These are phyloP conservation scores for Sturmia bella DNA, from an alignment of 2,888 invertebrate species.

Conservation along the genomic window DNA sequence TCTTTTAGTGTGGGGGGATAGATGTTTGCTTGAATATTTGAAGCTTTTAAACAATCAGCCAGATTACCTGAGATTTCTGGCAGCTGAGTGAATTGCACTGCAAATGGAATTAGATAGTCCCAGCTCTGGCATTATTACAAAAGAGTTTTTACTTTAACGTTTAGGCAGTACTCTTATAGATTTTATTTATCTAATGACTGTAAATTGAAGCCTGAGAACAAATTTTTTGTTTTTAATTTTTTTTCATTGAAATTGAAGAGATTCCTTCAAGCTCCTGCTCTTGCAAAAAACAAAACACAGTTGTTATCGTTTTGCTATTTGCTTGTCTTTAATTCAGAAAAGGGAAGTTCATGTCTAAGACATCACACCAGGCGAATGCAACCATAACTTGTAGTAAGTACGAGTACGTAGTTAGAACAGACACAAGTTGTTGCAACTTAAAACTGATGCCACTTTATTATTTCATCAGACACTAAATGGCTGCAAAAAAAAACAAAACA, in stretches of 20 bases:
- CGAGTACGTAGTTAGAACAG: slow-evolving; percentile 20
- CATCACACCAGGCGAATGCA: slow-evolving; percentile 38
- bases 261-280: slow-evolving; percentile 17
- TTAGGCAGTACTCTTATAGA: too few relatives aligned
- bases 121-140: too few relatives aligned
- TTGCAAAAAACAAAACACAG: slow-evolving; percentile 6
- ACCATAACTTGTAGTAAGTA: slow-evolving; percentile 35
- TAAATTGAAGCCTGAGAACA: too few relatives aligned
- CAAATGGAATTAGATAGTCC: too few relatives aligned
- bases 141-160: too few relatives aligned
- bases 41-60: too few relatives aligned
- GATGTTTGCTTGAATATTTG: too few relatives aligned
- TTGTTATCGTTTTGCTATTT: slow-evolving; percentile 53
- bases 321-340: slow-evolving; percentile 47
- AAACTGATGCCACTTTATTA: slow-evolving; percentile 57
- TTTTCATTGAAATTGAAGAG: neutral
- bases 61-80: too few relatives aligned
- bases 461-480: slow-evolving; percentile 56
- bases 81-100: too few relatives aligned
- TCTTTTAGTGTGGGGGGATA: too few relatives aligned
- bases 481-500: slow-evolving; percentile 28
- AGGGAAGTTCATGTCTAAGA: slow-evolving; percentile 61
- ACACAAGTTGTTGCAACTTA: slow-evolving; percentile 35
- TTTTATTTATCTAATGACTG: too few relatives aligned
- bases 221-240: too few relatives aligned